Percentiles rank a stretch among this genome's conserved stretches.
Conservation (phyloP, 30 jellyfish, hydroid and myxozoan genomes). For the Turritopsis rubra region DNA sequence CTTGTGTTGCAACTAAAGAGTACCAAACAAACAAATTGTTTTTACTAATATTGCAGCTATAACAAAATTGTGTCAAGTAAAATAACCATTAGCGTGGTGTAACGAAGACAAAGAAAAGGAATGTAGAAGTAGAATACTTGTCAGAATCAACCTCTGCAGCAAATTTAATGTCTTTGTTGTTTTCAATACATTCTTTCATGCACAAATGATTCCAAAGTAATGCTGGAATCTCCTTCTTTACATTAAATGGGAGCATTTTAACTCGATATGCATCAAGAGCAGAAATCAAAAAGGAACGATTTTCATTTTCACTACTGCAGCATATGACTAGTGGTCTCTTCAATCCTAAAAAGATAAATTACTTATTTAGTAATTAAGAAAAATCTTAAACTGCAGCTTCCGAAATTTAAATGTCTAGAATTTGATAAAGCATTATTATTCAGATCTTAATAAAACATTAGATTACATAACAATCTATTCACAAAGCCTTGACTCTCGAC, state of each 20-base stretch:
- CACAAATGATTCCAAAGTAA: not conserved
- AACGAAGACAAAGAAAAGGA: too few species aligned
- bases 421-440: too few species aligned
- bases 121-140: conserved; percentile 20
- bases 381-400: too few species aligned
- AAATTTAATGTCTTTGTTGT: not conserved
- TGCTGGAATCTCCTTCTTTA: not conserved
- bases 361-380: too few species aligned
- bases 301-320: conserved; percentile 59
- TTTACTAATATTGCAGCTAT: not conserved
- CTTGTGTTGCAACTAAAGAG: conserved; percentile 38
- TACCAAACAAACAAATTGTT: not conserved
- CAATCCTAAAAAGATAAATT: too few species aligned
- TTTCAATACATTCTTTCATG: not conserved
- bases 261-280: conserved; percentile 45
- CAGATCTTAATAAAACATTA: too few species aligned
- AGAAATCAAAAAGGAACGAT: conserved; percentile 45
- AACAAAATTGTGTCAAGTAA: too few species aligned
- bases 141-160: conserved; percentile 44
- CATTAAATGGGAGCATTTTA: conserved; percentile 8
- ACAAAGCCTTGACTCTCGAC: too few species aligned
- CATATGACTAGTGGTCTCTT: conserved; percentile 34
- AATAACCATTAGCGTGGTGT: too few species aligned
- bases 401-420: too few species aligned
- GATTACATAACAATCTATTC: too few species aligned